A percentile compares a stretch with the other conserved stretches of the same genome.
Evolutionary conservation across 2,113 vertebrate genomes (phyloP).

Genomic region (Trematomus loennbergii): DNA sequence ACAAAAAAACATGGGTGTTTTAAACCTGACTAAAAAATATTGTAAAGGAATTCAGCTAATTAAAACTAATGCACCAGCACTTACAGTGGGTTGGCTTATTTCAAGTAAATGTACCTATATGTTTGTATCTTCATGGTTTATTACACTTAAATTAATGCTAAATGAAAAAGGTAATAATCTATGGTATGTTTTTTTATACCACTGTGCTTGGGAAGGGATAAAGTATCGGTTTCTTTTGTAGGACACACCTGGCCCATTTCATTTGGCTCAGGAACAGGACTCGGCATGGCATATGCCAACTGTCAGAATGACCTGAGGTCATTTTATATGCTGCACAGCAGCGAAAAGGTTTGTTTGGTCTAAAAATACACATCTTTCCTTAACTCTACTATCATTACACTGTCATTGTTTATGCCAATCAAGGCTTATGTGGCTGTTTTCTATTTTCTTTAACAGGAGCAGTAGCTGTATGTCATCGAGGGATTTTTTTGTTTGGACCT

Average conservation of each 20-base stretch:
- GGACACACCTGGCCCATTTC: constrained; percentile 93
- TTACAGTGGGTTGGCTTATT: too few species aligned
- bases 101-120: too few species aligned
- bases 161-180: background rate
- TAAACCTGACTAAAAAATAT: too few species aligned
- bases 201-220: background rate
- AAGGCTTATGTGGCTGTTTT: constrained; percentile 1
- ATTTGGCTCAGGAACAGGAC: constrained; percentile 89
- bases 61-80: too few species aligned
- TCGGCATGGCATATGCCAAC: constrained; percentile 98
- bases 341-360: constrained; percentile 86
- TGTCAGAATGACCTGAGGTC: constrained; percentile 95
- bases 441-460: constrained; percentile 70
- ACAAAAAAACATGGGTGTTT: too few species aligned
- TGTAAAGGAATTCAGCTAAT: too few species aligned
- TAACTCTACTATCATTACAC: too few species aligned
- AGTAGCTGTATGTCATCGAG: constrained; percentile 59
- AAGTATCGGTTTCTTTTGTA: constrained; percentile 65
- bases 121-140: too few species aligned
- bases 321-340: constrained; percentile 90
- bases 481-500: constrained; percentile 31
- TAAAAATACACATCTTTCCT: background rate
- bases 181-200: constrained; percentile 11
- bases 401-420: background rate
- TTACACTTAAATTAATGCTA: too few species aligned